Conservation (phyloP, 2,888 invertebrate genomes). For the Diaprepes abbreviatus region DNA sequence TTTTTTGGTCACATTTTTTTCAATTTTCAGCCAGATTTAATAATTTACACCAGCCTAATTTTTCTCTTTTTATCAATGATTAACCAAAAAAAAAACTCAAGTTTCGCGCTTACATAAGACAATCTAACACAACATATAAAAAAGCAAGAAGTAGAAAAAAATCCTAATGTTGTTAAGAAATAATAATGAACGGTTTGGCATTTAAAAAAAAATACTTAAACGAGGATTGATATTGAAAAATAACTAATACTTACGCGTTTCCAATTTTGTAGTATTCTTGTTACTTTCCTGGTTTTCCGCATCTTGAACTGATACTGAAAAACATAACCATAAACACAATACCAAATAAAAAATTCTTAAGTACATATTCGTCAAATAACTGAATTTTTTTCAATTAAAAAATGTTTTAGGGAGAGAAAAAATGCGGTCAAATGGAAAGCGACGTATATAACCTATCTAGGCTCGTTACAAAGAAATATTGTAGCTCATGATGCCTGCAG, state of each 20-base stretch:
- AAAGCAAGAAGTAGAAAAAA: no score
- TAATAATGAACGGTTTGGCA: no score
- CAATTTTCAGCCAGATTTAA: no score
- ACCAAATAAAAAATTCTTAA: background rate
- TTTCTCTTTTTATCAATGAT: no score
- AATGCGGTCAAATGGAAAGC: background rate
- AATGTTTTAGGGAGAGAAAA: background rate
- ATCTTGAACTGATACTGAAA: constrained; percentile 13
- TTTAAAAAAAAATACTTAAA: no score
- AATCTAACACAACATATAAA: no score
- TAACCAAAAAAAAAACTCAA: no score
- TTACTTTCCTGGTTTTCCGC: constrained; percentile 11
- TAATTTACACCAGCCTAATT: no score
- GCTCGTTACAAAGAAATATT: constrained; percentile 21
- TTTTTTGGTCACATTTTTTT: no score
- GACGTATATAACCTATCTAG: constrained; percentile 30
- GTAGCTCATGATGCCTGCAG: constrained; percentile 30
- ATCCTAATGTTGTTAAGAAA: no score
- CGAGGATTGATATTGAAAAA: no score
- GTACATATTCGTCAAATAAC: background rate
- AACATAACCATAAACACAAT: constrained; percentile 10
- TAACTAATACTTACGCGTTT: constrained; percentile 23
- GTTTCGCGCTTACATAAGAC: no score
- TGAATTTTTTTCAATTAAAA: background rate
- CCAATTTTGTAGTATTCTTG: constrained; percentile 7